Percentiles rank a stretch among this genome's conserved stretches.
Evolutionary conservation across 35 echinoderm and acorn worm genomes (phyloP).

Genomic region (Ptychodera flava): DNA sequence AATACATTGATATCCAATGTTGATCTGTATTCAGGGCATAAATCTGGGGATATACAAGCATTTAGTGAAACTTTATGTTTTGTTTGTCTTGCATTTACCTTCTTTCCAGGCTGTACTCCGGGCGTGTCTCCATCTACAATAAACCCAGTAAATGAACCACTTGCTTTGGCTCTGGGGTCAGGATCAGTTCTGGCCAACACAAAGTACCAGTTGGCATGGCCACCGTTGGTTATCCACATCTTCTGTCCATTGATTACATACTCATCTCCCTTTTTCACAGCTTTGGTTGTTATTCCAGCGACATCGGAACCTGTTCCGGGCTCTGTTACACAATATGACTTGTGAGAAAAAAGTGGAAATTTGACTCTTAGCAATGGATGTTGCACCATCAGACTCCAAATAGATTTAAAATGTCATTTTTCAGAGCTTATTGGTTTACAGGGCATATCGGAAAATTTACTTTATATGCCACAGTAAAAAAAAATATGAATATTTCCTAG

Average conservation of each 20-base stretch:
- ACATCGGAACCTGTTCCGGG: constrained; percentile 92
- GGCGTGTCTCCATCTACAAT: constrained; percentile 76
- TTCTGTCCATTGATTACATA: constrained; percentile 90
- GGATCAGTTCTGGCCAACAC: constrained; percentile 70
- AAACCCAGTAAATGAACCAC: constrained; percentile 80
- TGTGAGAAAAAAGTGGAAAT: neutral
- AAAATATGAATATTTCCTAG: too few species aligned
- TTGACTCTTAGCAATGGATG: neutral
- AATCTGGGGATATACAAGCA: too few species aligned
- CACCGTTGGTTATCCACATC: constrained; percentile 99
- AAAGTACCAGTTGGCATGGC: constrained; percentile 97
- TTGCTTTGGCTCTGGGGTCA: constrained; percentile 57
- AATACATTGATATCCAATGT: too few species aligned
- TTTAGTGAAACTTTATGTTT: too few species aligned
- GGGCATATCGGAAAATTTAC: too few species aligned
- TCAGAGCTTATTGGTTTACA: too few species aligned
- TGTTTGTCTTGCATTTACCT: too few species aligned
- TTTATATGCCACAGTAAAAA: too few species aligned
- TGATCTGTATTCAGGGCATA: too few species aligned
- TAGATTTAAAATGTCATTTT: too few species aligned
- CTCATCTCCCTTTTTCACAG: constrained; percentile 91
- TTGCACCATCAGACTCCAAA: neutral
- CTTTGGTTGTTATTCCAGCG: constrained; percentile 57
- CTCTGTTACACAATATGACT: constrained; percentile 95
- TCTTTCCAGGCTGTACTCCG: constrained; percentile 64